Conservation (phyloP, 2,888 invertebrate genomes). For the Mythimna impura region DNA sequence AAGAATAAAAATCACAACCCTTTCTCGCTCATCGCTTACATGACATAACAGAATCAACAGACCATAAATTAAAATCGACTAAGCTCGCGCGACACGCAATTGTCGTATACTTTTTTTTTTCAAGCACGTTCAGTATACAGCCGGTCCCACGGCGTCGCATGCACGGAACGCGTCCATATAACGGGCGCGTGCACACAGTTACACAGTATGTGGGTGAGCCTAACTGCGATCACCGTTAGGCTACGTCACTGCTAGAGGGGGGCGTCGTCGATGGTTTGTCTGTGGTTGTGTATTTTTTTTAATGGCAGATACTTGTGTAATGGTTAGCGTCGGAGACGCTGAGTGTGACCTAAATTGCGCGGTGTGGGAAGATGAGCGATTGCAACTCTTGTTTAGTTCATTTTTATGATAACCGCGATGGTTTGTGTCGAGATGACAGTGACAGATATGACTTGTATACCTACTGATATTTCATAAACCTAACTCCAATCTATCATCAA, state of each 20-base stretch:
- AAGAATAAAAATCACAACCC: slow-evolving; percentile 17
- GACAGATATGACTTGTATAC: too few relatives aligned
- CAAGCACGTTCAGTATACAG: slow-evolving; percentile 65
- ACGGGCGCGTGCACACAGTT: slow-evolving; percentile 86
- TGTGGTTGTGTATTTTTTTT: slow-evolving; percentile 24
- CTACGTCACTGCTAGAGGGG: slow-evolving; percentile 82
- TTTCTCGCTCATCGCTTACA: slow-evolving; percentile 13
- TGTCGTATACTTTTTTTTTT: slow-evolving; percentile 65
- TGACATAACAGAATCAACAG: slow-evolving; percentile 38
- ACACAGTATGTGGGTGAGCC: slow-evolving; percentile 89
- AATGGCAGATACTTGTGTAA: slow-evolving; percentile 9
- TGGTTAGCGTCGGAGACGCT: slow-evolving; percentile 11
- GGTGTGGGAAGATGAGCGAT: not conserved
- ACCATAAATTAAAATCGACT: slow-evolving; percentile 34
- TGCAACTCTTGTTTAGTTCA: not conserved
- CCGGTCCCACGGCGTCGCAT: slow-evolving; percentile 77
- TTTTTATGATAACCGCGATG: not conserved
- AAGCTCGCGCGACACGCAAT: slow-evolving; percentile 56
- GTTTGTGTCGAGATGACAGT: not conserved
- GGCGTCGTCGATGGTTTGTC: slow-evolving; percentile 56
- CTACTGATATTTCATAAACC: too few relatives aligned
- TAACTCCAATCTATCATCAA: not conserved
- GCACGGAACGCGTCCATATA: slow-evolving; percentile 85
- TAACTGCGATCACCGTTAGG: slow-evolving; percentile 86
- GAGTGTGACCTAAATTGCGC: slow-evolving; percentile 18